phyloP scores from a whole-genome alignment of 2,888 invertebrate genomes.

The Sylvicola cinctus region DNA sequence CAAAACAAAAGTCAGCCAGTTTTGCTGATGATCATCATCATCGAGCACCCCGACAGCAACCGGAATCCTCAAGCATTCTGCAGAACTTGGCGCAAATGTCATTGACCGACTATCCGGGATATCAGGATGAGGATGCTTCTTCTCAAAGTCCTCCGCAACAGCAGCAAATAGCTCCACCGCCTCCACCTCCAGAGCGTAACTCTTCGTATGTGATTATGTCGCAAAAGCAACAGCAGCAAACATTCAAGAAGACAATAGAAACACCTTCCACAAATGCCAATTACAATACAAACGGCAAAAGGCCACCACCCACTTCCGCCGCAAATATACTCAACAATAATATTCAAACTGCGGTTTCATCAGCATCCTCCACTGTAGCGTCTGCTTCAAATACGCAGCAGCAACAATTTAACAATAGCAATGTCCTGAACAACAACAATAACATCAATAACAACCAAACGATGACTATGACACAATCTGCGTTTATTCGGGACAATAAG shows the following conservation, averaged over 20 bases:
- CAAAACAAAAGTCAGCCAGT: conserved; percentile 23
- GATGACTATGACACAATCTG: background rate
- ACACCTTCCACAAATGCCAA: background rate
- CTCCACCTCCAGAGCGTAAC: conserved; percentile 70
- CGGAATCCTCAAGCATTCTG: conserved; percentile 1
- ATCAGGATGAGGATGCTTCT: background rate
- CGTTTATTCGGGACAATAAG: conserved; percentile 27
- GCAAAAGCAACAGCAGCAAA: conserved; percentile 29
- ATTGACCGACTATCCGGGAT: conserved; percentile 3
- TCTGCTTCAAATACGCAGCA: background rate
- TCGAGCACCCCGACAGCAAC: conserved; percentile 15
- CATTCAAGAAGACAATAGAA: background rate
- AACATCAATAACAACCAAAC: conserved; percentile 6
- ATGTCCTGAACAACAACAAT: conserved; percentile 2
- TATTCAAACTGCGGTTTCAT: background rate
- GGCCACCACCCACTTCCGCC: background rate
- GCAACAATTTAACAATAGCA: conserved; percentile 2
- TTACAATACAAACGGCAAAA: background rate
- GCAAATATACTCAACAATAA: background rate
- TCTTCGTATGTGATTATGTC: conserved; percentile 76
- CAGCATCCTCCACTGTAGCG: background rate
- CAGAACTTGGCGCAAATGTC: conserved; percentile 3
- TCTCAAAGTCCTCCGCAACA: background rate
- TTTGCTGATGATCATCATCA: conserved; percentile 22
- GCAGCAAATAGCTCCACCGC: conserved; percentile 26